phyloP scores from a whole-genome alignment of 2,888 invertebrate species.

The Lasioglossum lativentre region DNA sequence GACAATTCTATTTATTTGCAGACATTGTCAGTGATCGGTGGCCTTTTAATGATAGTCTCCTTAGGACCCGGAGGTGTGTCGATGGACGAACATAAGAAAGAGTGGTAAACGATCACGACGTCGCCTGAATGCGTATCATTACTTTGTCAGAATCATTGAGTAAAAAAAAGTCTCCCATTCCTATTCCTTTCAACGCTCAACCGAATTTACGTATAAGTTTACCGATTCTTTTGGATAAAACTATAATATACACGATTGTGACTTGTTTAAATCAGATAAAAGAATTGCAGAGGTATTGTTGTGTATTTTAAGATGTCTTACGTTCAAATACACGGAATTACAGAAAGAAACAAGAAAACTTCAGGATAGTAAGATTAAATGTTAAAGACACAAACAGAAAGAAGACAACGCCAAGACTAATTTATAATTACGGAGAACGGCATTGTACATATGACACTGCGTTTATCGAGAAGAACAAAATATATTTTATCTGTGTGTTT shows the following conservation, averaged over 20 bases:
- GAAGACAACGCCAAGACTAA: slow-evolving; percentile 70
- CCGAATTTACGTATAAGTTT: slow-evolving; percentile 50
- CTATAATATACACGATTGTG: slow-evolving; percentile 51
- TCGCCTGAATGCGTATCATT: slow-evolving; percentile 45
- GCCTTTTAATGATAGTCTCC: slow-evolving; percentile 98
- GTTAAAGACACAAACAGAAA: slow-evolving; percentile 48
- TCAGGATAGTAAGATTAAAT: slow-evolving; percentile 32
- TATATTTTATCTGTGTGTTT: slow-evolving; percentile 76
- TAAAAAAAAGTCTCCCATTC: slow-evolving; percentile 69
- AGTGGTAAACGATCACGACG: slow-evolving; percentile 89
- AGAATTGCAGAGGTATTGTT: slow-evolving; percentile 54
- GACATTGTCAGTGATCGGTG: slow-evolving; percentile 99
- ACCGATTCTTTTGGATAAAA: slow-evolving; percentile 34
- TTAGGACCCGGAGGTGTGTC: slow-evolving; percentile 99
- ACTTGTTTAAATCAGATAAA: slow-evolving; percentile 57
- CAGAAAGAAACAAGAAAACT: slow-evolving; percentile 22
- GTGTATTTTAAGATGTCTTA: slow-evolving; percentile 26
- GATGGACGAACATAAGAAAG: slow-evolving; percentile 99
- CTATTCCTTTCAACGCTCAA: slow-evolving; percentile 67
- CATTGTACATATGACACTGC: slow-evolving; percentile 81
- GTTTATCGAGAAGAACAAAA: slow-evolving; percentile 73
- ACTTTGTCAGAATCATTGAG: slow-evolving; percentile 63
- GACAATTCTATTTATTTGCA: slow-evolving; percentile 86
- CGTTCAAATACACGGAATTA: slow-evolving; percentile 56
- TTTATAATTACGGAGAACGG: slow-evolving; percentile 77